Base-by-base conservation (phyloP, 92 coral and sea anemone species). In the Epizoanthus rinbou region DNA sequence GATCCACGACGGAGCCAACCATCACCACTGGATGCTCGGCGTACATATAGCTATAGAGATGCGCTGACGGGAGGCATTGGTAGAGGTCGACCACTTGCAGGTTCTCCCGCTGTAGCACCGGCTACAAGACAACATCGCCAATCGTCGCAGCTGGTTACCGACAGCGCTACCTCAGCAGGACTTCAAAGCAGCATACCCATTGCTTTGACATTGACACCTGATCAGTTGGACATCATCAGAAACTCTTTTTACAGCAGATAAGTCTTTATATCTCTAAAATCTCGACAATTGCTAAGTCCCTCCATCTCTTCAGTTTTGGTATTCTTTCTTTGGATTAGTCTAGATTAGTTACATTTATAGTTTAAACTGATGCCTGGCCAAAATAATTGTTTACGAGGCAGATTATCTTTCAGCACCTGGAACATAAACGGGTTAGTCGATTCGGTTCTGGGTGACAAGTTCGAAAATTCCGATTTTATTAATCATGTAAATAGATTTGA, bases 401-500 rank as follows among this genome's bases (percentile, higher is more conserved):
- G 37, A 3, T 17, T 72, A 7, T 72, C 59, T 14, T 45, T 72
- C 25, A 72, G 76, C 76, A 72, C 76, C 76, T 45, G 76, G 76
- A 72, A 45, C 76, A 47, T 72, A 13, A 72, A 72, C 76, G 59
- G 76, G 10, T 31, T 72, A 39, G 76, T 18, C 21, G 76, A 72
- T 72, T 21, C 50, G 18, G 74, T 69, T 69, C 45, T 69, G 74
- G 74, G 74, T 69, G 18, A 69, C 74, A 69, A 72, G 76, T 5
- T 72, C 47, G 76, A 47, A 41, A 72, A 72, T 24, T 23, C 23
- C 13, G 76, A 72, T 72, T 72, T 72, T 72, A 28, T 72, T 21
- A 72, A 72, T 72, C 76, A 45, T 72, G 60, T 72, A 72, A 47
- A 72, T 72, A 72, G 11, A 15, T 47, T 72, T 45, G 60, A 72